Evolutionary conservation across 2,888 invertebrate genomes (phyloP), one percentile per base, ranked within the genome.

Genomic region (Lycocerus yunnanus): DNA sequence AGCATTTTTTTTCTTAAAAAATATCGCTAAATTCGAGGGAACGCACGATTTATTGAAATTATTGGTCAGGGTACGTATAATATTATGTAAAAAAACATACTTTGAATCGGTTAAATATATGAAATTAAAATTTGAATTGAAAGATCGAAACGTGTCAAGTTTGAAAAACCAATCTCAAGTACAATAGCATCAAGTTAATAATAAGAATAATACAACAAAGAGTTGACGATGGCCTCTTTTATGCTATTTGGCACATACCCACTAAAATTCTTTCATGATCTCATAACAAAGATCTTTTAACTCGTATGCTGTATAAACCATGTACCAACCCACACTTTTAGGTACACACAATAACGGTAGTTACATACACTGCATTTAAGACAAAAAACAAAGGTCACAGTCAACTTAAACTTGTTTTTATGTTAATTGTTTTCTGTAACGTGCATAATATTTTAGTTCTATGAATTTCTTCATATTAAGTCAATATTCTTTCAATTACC

Each of bases 291-390:
- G 61, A 20, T 63, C 61, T 20, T 63, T 63, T 63, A 63, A 63
- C 61, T 63, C 20, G 61, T 18, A 63, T 63, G 61, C 61, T 63
- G 61, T 20, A 63, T 18, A 18, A 63, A 20, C 15, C 16, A 63
- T 60, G 16, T 60, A 60, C 11, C 61, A 63, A 63, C 61, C 61
- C 61, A 63, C 61, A 63, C 61, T 16, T 63, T 63, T 63, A 15
- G 18, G 16, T 14, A 63, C 20, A 63, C 61, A 63, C 43, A 63
- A 20, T 63, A 63, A 63, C 61, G 61, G 61, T 63, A 63, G 61
- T 63, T 63, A 63, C 61, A 63, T 63, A 63, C 61, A 63, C 20
- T 63, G 61, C 61, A 63, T 63, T 63, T 63, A 63, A 63, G 61
- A 63, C 61, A 63, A 63, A 60, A 63, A 63, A 63, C 61, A 18